Evolutionary conservation across 2,888 invertebrate genomes (phyloP), one percentile per base, ranked within the genome.

Genomic region (Tholera decimalis): DNA sequence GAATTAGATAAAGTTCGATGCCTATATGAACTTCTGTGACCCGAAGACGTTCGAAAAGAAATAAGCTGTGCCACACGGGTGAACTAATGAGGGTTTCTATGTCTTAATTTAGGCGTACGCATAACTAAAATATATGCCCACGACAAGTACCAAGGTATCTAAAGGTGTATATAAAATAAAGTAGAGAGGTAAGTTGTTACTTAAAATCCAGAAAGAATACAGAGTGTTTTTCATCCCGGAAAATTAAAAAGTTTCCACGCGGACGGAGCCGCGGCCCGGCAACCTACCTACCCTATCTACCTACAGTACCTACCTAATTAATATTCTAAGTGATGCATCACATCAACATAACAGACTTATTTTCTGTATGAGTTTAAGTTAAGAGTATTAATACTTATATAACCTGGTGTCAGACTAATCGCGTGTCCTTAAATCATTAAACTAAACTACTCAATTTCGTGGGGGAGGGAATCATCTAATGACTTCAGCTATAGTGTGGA

Each of bases 191-290:
- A 65, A 73, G 66, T 68, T 73, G 53, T 54, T 41, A 43, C 43
- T 43, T 66, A 37, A 73, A 69, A 55, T 66, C 30, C 41, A 50
- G 46, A 56, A 55, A 58, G 63, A 53, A 69, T 26, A 44, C 57
- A 44, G 49, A 59, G 39, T 69, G 58, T 59, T 64, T 58, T 73
- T 65, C 47, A 59, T 41, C 47, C 62, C 47, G 57, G 56, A 76
- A 79, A 74, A 74, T 74, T 69, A 69, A 69, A 69, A 69, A 54
- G 54, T 66, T 51, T 73, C 37, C 67, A 55, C 20, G 43, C 30
- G 67, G 26, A 5, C 49, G 13, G 37, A 18, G 22, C 67, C 26
- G 26, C 43, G 22, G 67, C 54, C 30, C 26, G 26, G 43, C 24
- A 49, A 73, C 24, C 49, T 64, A 49, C 35, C 18, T 53, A 64